These are phyloP conservation scores for Poecilus cupreus DNA, from an alignment of 2,888 invertebrate species.

Conservation along the genomic window DNA sequence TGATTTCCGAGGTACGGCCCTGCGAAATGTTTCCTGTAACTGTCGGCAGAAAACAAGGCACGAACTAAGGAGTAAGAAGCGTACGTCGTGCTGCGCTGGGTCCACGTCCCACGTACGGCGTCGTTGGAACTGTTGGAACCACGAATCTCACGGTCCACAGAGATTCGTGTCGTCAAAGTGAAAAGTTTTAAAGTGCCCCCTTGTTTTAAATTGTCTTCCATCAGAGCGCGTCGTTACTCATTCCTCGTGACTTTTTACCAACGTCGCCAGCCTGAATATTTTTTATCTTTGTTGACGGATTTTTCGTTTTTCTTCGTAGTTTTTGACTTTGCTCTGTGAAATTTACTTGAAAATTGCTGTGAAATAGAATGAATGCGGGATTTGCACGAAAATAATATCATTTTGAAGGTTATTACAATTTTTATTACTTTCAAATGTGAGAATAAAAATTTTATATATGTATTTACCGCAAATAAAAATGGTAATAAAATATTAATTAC, in stretches of 20 bases:
- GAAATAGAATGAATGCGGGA: too few relatives aligned
- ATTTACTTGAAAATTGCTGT: not conserved
- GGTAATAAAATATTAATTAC: too few relatives aligned
- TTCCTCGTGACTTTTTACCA: not conserved
- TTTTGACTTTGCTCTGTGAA: not conserved
- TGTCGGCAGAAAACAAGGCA: too few relatives aligned
- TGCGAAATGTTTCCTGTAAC: too few relatives aligned
- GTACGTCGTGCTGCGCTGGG: too few relatives aligned
- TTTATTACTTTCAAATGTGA: too few relatives aligned
- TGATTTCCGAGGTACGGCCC: too few relatives aligned
- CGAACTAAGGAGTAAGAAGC: too few relatives aligned
- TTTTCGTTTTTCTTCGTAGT: not conserved
- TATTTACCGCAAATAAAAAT: too few relatives aligned
- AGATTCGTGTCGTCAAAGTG: constrained; percentile 42
- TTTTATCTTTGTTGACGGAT: constrained; percentile 1
- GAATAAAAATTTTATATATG: too few relatives aligned
- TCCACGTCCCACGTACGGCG: not conserved
- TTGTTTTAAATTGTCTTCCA: constrained; percentile 56
- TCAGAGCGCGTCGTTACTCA: constrained; percentile 44
- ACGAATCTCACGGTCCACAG: constrained; percentile 12
- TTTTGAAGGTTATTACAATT: too few relatives aligned
- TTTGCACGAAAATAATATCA: too few relatives aligned
- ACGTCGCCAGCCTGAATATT: not conserved
- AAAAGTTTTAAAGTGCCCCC: constrained; percentile 52
- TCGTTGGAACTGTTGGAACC: not conserved